A percentile compares a stretch with the other conserved stretches of the same genome.
Evolutionary conservation across 2,113 vertebrate genomes (phyloP).

Genomic region (Alces alces): DNA sequence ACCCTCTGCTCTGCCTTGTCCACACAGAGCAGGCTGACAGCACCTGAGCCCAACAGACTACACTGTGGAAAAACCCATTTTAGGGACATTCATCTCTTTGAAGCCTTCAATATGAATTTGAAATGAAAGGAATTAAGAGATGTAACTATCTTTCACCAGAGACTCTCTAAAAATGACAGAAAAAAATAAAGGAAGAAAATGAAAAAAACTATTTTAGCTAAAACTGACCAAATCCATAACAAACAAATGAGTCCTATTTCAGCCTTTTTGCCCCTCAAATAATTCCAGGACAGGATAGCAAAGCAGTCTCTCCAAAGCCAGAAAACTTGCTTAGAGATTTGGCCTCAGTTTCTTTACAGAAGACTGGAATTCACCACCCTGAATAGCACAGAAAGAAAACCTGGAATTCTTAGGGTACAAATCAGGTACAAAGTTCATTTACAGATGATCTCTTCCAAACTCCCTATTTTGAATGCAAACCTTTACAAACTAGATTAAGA

Average conservation of each 20-base stretch:
- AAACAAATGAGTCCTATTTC: not conserved
- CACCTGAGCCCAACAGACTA: not conserved
- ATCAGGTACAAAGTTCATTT: not conserved
- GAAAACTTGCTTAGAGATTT: not conserved
- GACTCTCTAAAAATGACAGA: not conserved
- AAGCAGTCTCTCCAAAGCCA: not conserved
- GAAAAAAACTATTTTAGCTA: not conserved
- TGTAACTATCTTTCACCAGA: not conserved
- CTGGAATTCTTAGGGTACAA: not conserved
- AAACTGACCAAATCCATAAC: not conserved
- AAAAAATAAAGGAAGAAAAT: conserved; percentile 8
- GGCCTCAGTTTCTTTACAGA: not conserved
- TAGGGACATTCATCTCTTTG: not conserved
- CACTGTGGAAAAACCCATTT: not conserved
- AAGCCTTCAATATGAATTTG: not conserved
- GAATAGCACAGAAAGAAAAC: not conserved
- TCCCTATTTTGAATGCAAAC: not conserved
- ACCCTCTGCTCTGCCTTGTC: not conserved
- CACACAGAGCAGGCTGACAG: not conserved
- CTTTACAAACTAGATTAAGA: not conserved
- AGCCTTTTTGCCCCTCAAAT: not conserved
- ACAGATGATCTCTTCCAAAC: not conserved
- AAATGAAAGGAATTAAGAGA: conserved; percentile 4
- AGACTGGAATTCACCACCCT: not conserved
- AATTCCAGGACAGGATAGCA: not conserved